Evolutionary conservation across 1,140 invertebrate species (phyloP).

Genomic region (Bombus terrestris): DNA sequence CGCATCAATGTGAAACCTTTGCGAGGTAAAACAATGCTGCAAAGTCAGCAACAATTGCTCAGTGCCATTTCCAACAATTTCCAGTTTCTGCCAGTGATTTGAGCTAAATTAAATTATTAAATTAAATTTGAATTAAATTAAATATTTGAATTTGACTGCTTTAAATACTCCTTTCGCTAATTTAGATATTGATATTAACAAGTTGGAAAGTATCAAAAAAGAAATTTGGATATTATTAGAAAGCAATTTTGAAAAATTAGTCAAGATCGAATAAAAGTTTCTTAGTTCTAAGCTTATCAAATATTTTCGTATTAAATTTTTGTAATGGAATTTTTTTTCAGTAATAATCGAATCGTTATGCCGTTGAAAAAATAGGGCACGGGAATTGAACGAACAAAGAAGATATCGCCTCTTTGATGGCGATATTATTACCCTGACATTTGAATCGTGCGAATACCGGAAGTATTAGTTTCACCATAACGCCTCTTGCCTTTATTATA

Average conservation of each 20-base stretch:
- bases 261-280: background rate
- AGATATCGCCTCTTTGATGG: background rate
- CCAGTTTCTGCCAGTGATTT: background rate
- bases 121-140: no score
- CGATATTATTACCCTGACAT: background rate
- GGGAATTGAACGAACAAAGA: background rate
- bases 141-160: background rate
- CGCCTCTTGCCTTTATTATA: background rate
- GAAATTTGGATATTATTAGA: background rate
- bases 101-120: background rate
- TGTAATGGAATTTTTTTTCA: background rate
- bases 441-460: background rate
- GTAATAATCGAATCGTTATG: background rate
- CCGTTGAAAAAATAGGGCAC: background rate
- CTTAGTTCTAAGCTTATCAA: background rate
- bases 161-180: background rate
- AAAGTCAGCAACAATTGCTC: background rate
- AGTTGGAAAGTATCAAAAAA: background rate
- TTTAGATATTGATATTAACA: background rate
- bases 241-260: no score
- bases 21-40: background rate
- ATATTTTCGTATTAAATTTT: background rate
- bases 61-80: background rate
- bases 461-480: background rate
- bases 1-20: constrained; percentile 1